Evolutionary conservation across 2,888 invertebrate species (phyloP), one percentile per base, ranked within the genome.

Genomic region (Parnassius apollo): DNA sequence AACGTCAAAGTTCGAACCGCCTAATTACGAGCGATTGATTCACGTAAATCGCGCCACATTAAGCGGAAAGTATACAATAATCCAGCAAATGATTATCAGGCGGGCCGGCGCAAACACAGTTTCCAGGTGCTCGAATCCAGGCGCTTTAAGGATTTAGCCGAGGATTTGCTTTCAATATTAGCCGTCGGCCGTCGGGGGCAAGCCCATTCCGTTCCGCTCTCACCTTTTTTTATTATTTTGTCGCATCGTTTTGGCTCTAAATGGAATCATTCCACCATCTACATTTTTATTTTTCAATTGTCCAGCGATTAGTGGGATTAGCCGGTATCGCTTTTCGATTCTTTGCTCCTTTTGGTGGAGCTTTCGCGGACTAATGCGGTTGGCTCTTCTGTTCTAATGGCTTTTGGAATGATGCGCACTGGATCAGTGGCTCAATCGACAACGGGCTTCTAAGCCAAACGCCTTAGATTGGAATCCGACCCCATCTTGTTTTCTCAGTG

Each of bases 241-340:
- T 89, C 91, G 91, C 91, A 86, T 91, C 91, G 91, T 91, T 91
- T 90, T 88, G 90, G 87, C 85, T 85, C 89, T 81, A 88, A 91
- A 90, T 88, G 91, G 91, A 91, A 91, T 91, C 86, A 91, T 91
- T 91, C 87, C 81, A 85, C 89, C 86, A 91, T 92, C 92, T 92
- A 89, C 92, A 90, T 92, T 92, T 92, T 92, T 92, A 92, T 92
- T 92, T 92, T 92, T 92, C 92, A 92, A 92, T 92, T 92, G 92
- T 86, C 77, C 82, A 72, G 81, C 92, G 92, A 92, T 92, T 92
- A 92, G 88, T 90, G 83, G 91, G 91, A 92, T 92, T 92, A 92
- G 86, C 77, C 84, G 74, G 80, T 88, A 88, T 91, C 85, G 90
- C 87, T 90, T 89, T 88, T 79, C 88, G 90, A 90, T 87, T 85